Conservation (phyloP, 2,888 invertebrate genomes). For the Xestia sexstrigata region DNA sequence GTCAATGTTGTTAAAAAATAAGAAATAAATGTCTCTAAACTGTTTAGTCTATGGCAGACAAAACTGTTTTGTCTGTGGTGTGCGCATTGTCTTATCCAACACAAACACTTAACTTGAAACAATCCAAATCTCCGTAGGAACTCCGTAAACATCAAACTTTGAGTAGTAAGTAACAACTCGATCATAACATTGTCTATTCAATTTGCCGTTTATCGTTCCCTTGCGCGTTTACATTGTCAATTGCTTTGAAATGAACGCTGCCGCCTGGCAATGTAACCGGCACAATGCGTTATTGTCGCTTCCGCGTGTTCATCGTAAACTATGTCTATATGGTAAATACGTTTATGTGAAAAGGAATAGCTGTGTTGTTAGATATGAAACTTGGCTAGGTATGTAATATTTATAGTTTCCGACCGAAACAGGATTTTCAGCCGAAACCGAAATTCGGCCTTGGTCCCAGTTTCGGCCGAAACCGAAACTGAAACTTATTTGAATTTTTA, state of each 20-base stretch:
- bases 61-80: slow-evolving; percentile 14
- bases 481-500: too few relatives aligned
- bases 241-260: slow-evolving; percentile 56
- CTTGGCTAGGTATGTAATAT: background rate
- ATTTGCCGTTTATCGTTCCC: slow-evolving; percentile 64
- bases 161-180: slow-evolving; percentile 50
- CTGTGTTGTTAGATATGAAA: slow-evolving; percentile 17
- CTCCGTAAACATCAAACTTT: slow-evolving; percentile 53
- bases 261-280: slow-evolving; percentile 56
- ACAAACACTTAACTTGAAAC: slow-evolving; percentile 35
- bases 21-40: background rate
- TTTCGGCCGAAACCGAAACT: too few relatives aligned
- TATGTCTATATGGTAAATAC: slow-evolving; percentile 25
- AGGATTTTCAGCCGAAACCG: too few relatives aligned
- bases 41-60: background rate
- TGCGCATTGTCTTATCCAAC: slow-evolving; percentile 3
- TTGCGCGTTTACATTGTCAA: slow-evolving; percentile 55
- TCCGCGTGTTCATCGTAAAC: slow-evolving; percentile 57
- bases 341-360: slow-evolving; percentile 14
- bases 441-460: too few relatives aligned
- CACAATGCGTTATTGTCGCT: slow-evolving; percentile 55
- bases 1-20: background rate
- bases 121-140: slow-evolving; percentile 47
- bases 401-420: too few relatives aligned
- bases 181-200: slow-evolving; percentile 67